Conservation (phyloP, 2,888 invertebrate species). For the Slavum lentiscoides region DNA sequence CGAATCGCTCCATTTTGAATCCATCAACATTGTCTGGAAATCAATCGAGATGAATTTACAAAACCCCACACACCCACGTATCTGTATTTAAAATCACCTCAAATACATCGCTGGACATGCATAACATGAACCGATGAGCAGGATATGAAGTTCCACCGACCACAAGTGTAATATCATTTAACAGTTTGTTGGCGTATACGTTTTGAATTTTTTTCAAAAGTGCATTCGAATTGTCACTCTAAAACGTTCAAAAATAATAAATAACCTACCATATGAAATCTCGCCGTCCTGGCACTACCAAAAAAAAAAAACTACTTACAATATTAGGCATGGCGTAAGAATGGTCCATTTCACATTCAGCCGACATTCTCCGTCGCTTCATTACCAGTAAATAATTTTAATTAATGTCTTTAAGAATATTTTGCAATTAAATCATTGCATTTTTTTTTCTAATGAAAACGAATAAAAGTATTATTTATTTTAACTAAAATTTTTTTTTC, state of each 20-base stretch:
- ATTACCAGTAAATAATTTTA: constrained; percentile 18
- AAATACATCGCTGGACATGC: constrained; percentile 93
- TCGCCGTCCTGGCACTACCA: not conserved
- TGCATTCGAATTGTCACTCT: constrained; percentile 85
- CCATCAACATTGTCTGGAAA: constrained; percentile 89
- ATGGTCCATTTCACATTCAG: constrained; percentile 46
- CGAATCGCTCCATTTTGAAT: constrained; percentile 90
- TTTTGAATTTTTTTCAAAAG: constrained; percentile 80
- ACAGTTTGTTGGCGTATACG: constrained; percentile 80
- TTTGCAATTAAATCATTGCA: not conserved
- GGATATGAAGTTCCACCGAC: constrained; percentile 82
- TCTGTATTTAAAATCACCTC: constrained; percentile 66
- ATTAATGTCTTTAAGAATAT: not conserved
- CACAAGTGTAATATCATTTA: constrained; percentile 86
- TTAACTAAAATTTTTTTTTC: not conserved
- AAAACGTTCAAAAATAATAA: constrained; percentile 55
- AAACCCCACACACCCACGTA: not conserved
- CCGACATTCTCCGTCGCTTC: constrained; percentile 50
- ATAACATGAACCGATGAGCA: constrained; percentile 87
- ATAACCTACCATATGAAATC: not conserved
- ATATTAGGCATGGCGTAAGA: constrained; percentile 44
- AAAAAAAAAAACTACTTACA: constrained; percentile 33
- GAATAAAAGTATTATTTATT: not conserved
- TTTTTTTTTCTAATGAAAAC: not conserved
- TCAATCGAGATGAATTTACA: constrained; percentile 38